Base-by-base conservation (phyloP, 2,888 invertebrate species). In the Clunio marinus region DNA sequence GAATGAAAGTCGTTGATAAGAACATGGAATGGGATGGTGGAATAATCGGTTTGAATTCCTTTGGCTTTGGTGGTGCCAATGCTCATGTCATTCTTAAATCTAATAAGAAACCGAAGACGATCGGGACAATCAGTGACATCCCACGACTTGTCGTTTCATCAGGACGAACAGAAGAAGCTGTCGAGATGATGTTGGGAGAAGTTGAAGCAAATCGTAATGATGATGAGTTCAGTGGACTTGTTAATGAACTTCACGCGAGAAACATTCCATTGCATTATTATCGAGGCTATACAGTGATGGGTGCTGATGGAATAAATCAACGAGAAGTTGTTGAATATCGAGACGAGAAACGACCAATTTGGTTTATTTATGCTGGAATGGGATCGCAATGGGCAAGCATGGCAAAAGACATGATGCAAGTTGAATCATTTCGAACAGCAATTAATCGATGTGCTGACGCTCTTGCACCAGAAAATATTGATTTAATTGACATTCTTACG, bases 291-390 rank as follows among this genome's bases (percentile, higher is more conserved):
- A 81, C 86, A 20, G 81, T 97, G 66, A 79, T 94, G 32, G 85
- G 86, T 70, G 82, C 82, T 32, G 80, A 82, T 17, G 75, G 75
- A 1, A 71, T 76, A 4, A 74, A 76, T 1, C 76, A 78, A 27
- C 78, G 81, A 13, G 87, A 88, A 74, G 78, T 85, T 1, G 68
- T 75, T 1, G 81, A 82, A 59, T 76, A 73, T 69, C 76, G 79
- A 8, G 81, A 82, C 13, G 88, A 88, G 46, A 83, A 84, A 71
- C 84, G 91, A 13, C 94, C 96, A 1, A 80, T 97, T 68, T 98
- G 96, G 93, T 98, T 86, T 79, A 85, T 98, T 71, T 98, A 95
- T 81, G 90, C 96, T 57, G 99, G 99, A 70, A 98, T 99, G 98
- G 98, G 98, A 13, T 89, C 93, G 46, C 98, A 98, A 80, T 98